Conservation (phyloP, 2,888 invertebrate species). For the Aromia moschata region DNA sequence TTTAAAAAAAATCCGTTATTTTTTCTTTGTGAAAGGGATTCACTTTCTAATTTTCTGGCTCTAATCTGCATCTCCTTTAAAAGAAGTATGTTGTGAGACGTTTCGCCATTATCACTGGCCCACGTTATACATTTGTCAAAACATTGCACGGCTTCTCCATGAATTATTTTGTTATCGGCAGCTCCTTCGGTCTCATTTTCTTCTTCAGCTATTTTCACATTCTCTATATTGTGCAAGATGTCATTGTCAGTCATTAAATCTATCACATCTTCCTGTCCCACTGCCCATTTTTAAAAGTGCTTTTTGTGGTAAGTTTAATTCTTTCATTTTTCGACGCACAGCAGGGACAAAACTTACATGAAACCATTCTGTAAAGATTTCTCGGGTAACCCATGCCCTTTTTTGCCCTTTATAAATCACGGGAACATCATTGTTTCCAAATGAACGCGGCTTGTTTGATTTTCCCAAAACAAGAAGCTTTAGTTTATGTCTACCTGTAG, state of each 20-base stretch:
- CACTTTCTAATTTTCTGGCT: conserved; percentile 9
- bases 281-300: background rate
- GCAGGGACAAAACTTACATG: background rate
- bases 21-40: conserved; percentile 10
- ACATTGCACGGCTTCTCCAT: conserved; percentile 9
- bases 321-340: too few species aligned
- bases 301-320: conserved; percentile 3
- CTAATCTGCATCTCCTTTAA: conserved; percentile 8
- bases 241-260: conserved; percentile 7
- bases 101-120: conserved; percentile 8
- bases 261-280: conserved; percentile 3
- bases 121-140: conserved; percentile 10
- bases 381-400: too few species aligned
- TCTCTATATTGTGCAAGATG: conserved; percentile 8
- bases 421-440: too few species aligned
- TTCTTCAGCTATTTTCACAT: conserved; percentile 1
- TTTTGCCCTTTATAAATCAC: too few species aligned
- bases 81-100: conserved; percentile 4
- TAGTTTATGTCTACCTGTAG: too few species aligned
- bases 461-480: too few species aligned
- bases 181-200: conserved; percentile 9
- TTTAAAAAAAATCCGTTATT: background rate
- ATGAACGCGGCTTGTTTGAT: too few species aligned
- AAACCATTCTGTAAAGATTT: too few species aligned
- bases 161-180: background rate